Percentiles rank a stretch among this genome's conserved stretches.
Conservation (phyloP, 2,797 vertebrate species). For the Malurus leucopterus region DNA sequence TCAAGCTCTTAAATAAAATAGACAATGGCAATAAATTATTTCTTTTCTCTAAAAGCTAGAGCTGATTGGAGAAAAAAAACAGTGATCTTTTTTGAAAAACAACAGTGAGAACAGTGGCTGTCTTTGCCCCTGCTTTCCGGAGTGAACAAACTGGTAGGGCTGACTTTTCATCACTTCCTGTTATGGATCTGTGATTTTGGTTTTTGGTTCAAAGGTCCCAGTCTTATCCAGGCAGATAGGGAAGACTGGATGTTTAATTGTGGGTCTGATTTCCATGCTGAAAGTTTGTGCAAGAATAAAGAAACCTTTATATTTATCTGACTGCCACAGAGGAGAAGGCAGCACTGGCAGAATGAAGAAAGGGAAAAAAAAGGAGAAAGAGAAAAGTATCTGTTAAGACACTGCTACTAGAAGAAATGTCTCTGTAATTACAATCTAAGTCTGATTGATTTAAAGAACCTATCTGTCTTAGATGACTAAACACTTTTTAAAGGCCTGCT, state of each 20-base stretch:
- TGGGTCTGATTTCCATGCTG: not conserved
- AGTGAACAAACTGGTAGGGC: not conserved
- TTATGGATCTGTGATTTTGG: not conserved
- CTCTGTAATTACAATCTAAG: not conserved
- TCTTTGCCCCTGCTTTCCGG: not conserved
- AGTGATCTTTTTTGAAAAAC: not conserved
- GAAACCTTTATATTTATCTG: not conserved
- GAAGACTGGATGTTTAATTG: not conserved
- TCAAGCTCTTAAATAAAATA: not conserved
- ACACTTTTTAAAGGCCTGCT: not conserved
- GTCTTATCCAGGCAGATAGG: not conserved
- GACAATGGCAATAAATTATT: not conserved
- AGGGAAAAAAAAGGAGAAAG: not conserved
- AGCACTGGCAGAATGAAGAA: not conserved
- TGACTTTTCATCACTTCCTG: not conserved
- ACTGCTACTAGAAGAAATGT: not conserved
- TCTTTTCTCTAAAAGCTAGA: not conserved
- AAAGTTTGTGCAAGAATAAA: not conserved
- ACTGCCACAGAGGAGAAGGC: not conserved
- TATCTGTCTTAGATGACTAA: not conserved
- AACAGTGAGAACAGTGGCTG: not conserved
- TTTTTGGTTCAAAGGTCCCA: not conserved
- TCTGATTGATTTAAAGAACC: not conserved
- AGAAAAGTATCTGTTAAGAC: not conserved
- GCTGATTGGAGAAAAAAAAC: not conserved